These are phyloP conservation scores for Ancistrus triradiatus DNA, from an alignment of 2,113 vertebrate genomes.

Conservation along the genomic window DNA sequence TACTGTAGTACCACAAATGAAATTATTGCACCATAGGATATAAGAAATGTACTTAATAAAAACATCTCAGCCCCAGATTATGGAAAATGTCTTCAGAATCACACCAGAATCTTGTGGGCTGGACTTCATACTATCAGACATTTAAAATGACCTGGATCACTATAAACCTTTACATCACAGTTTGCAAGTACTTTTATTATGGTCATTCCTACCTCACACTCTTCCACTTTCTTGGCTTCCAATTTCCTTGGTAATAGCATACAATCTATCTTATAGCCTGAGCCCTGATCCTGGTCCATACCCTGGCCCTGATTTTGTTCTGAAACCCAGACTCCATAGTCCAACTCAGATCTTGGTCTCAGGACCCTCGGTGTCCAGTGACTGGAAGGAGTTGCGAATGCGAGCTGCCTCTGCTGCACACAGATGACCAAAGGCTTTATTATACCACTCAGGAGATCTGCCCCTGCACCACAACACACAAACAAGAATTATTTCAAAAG, in stretches of 20 bases:
- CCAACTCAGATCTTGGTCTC: constrained; percentile 83
- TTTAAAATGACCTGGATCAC: no score
- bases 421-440: constrained; percentile 87
- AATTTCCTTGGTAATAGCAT: not conserved
- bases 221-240: not conserved
- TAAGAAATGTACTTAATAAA: no score
- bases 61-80: no score
- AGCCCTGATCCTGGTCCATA: not conserved
- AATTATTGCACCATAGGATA: no score
- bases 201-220: not conserved
- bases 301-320: constrained; percentile 7
- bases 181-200: no score
- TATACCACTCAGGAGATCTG: constrained; percentile 95
- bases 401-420: constrained; percentile 84
- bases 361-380: constrained; percentile 73
- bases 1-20: no score
- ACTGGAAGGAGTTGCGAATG: constrained; percentile 88
- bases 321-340: constrained; percentile 10
- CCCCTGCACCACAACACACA: constrained; percentile 69
- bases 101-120: no score
- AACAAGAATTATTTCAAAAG: not conserved
- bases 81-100: no score
- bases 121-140: no score
- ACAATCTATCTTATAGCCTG: no score
- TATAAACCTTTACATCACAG: no score